Conservation (phyloP, 2,113 vertebrate genomes). For the Edolisoma coerulescens region DNA sequence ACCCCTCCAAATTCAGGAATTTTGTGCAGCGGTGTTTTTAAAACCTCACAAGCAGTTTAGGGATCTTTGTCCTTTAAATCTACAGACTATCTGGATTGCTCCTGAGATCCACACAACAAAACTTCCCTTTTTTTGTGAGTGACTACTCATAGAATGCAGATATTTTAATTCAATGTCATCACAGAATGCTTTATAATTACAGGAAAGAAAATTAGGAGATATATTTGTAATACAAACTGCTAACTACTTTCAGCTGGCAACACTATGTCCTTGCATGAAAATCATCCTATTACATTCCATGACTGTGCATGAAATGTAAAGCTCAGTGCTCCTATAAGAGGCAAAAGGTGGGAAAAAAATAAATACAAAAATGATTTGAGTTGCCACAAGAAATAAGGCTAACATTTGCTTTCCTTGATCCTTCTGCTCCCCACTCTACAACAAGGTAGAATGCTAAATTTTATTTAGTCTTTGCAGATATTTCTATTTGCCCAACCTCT, state of each 20-base stretch:
- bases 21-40: neutral
- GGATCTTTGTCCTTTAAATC: neutral
- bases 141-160: constrained; percentile 48
- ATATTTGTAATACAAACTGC: constrained; percentile 74
- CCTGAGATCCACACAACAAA: neutral
- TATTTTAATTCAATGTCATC: constrained; percentile 68
- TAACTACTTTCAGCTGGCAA: constrained; percentile 75
- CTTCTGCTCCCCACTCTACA: neutral
- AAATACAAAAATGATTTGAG: neutral
- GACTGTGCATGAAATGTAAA: constrained; percentile 62
- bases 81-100: neutral
- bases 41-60: neutral
- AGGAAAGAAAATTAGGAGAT: constrained; percentile 68
- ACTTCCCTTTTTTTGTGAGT: constrained; percentile 13
- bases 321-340: constrained; percentile 49
- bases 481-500: constrained; percentile 25
- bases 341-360: neutral
- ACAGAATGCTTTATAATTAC: constrained; percentile 67
- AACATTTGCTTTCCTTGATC: constrained; percentile 15
- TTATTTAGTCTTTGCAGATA: constrained; percentile 34
- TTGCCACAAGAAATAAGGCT: neutral
- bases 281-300: constrained; percentile 67
- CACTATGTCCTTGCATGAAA: constrained; percentile 70
- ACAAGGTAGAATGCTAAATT: neutral
- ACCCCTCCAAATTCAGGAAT: neutral